Percentiles rank a stretch among this genome's conserved stretches.
phyloP scores from a whole-genome alignment of 2,113 vertebrate genomes.

The Semnornis frantzii region DNA sequence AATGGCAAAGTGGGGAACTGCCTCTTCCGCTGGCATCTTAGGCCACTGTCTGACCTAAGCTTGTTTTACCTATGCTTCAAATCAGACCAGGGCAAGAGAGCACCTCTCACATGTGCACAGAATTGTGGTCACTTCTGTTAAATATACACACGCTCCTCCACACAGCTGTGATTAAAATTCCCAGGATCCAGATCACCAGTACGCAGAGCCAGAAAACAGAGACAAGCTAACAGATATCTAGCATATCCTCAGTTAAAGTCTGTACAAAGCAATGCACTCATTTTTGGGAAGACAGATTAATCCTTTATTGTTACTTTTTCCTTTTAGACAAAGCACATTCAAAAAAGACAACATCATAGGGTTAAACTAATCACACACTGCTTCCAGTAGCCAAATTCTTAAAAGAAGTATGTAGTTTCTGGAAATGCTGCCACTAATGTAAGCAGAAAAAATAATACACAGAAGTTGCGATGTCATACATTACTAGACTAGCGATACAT shows the following conservation, averaged over 20 bases:
- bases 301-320: neutral
- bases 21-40: neutral
- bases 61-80: neutral
- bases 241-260: neutral
- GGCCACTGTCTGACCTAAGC: neutral
- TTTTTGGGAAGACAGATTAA: neutral
- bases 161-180: neutral
- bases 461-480: neutral
- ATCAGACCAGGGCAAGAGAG: neutral
- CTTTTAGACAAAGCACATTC: neutral
- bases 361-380: neutral
- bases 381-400: neutral
- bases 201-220: neutral
- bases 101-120: neutral
- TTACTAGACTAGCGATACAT: no score
- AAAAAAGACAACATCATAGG: neutral
- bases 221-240: neutral
- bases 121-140: neutral
- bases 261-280: neutral
- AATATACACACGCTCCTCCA: neutral
- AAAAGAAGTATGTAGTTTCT: neutral
- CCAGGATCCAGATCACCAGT: neutral
- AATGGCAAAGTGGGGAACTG: neutral
- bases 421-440: fast-evolving
- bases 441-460: neutral